phyloP scores from a whole-genome alignment of 2,797 vertebrate species.

The Antennarius maculatus region DNA sequence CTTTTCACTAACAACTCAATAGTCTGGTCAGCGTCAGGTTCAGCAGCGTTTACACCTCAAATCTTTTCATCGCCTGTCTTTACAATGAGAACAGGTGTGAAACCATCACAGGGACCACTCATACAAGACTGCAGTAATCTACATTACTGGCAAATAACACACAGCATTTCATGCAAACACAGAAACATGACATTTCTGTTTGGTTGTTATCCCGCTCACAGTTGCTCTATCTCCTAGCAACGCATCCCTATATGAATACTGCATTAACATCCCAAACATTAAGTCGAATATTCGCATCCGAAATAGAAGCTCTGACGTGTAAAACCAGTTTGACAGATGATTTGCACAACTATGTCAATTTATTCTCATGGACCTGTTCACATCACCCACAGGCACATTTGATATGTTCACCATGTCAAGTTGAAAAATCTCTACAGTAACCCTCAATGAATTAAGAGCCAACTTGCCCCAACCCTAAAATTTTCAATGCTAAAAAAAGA shows the following conservation, averaged over 20 bases:
- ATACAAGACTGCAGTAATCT: neutral
- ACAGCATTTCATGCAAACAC: neutral
- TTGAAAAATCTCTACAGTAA: conserved; percentile 39
- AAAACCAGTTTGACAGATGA: neutral
- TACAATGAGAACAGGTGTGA: conserved; percentile 44
- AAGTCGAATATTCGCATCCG: neutral
- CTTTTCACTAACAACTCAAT: conserved; percentile 46
- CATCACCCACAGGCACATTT: conserved; percentile 5
- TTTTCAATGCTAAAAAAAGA: conserved; percentile 18
- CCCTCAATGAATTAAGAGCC: conserved; percentile 40
- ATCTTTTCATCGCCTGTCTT: conserved; percentile 38
- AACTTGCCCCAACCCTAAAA: conserved; percentile 37
- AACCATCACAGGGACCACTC: conserved; percentile 7
- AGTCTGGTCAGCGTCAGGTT: conserved; percentile 31
- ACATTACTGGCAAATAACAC: neutral
- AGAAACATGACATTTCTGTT: neutral
- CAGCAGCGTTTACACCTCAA: conserved; percentile 17
- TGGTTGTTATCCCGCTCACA: neutral
- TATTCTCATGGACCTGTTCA: conserved; percentile 11
- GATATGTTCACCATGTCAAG: conserved; percentile 14
- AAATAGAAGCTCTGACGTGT: conserved; percentile 6
- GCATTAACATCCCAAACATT: neutral
- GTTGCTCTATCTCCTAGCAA: neutral
- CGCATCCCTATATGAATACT: neutral
- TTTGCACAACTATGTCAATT: conserved; percentile 8